A percentile compares a stretch with the other conserved stretches of the same genome.
Conservation (phyloP, 2,113 vertebrate genomes). For the Desmodus rotundus region DNA sequence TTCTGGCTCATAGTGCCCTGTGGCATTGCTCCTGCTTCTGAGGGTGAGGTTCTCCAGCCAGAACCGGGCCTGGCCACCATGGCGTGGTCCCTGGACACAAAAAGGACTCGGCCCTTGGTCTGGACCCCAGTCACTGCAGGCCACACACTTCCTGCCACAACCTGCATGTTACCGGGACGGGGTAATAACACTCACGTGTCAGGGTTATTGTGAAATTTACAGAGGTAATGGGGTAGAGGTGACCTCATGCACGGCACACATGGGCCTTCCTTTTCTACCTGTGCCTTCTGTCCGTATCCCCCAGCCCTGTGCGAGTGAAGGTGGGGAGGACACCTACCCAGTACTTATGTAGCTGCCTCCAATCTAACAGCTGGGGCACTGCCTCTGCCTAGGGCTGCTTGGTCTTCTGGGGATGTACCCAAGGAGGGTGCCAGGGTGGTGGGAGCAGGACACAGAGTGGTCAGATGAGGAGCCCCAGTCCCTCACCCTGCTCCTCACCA, state of each 20-base stretch:
- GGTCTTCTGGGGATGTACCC: background rate
- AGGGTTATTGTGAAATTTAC: background rate
- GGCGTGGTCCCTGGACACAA: background rate
- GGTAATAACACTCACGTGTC: background rate
- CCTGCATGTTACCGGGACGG: background rate
- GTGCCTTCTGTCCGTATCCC: background rate
- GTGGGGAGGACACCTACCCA: background rate
- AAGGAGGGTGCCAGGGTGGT: background rate
- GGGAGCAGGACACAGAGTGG: background rate
- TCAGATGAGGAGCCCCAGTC: background rate
- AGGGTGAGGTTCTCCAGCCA: background rate
- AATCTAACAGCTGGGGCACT: background rate
- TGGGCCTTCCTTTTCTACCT: background rate
- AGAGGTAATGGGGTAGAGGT: background rate
- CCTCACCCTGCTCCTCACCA: background rate
- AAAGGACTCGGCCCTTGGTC: background rate
- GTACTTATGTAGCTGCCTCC: too few species aligned
- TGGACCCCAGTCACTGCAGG: background rate
- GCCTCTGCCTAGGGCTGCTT: background rate
- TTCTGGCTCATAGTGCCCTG: slow-evolving; percentile 47
- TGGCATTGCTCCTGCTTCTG: rapidly evolving
- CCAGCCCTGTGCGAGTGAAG: background rate
- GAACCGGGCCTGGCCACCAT: background rate
- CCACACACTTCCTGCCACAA: background rate
- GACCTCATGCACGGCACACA: background rate